Evolutionary conservation across 2,797 vertebrate genomes (phyloP).

Genomic region (Podarcis lilfordi): DNA sequence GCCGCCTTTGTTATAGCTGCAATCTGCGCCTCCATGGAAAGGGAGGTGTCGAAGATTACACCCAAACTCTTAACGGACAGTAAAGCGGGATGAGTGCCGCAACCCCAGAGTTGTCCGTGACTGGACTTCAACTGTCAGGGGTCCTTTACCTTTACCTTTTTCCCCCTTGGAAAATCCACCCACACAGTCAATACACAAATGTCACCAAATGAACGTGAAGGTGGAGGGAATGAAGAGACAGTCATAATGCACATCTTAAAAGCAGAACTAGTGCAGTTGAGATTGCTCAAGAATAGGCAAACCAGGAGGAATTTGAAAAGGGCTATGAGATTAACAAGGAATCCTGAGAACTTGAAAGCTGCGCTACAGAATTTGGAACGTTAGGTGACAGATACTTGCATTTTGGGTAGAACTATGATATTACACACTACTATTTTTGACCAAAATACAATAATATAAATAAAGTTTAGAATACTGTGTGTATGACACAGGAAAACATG

Average conservation of each 20-base stretch:
- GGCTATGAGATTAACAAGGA: neutral
- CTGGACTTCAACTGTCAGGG: no score
- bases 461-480: constrained; percentile 26
- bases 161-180: neutral
- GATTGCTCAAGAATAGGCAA: neutral
- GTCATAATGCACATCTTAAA: neutral
- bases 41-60: no score
- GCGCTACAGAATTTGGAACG: neutral
- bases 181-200: neutral
- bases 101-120: no score
- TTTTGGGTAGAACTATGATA: neutral
- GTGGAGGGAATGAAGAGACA: no score
- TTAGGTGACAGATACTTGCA: neutral
- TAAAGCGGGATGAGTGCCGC: no score
- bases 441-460: neutral
- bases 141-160: neutral
- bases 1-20: no score
- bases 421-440: neutral
- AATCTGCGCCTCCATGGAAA: no score
- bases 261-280: neutral
- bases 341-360: neutral
- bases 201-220: neutral
- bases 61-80: no score
- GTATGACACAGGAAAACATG: constrained; percentile 45
- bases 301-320: neutral